Conservation (phyloP, 1,140 invertebrate genomes). For the Bombus huntii region DNA sequence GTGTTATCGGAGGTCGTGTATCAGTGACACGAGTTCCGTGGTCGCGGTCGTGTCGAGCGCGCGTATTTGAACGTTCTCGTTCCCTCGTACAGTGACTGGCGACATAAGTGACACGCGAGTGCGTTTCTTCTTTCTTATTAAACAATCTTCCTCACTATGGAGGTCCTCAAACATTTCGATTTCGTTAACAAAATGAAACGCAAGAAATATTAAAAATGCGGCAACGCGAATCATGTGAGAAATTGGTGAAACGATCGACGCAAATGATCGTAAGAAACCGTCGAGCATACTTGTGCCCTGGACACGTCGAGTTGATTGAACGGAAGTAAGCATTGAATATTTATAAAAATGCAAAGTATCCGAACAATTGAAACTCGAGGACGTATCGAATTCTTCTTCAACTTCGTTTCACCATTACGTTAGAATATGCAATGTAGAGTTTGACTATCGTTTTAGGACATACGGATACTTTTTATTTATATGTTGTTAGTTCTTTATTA, state of each 20-base stretch:
- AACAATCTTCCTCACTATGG: background rate
- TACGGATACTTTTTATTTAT: background rate
- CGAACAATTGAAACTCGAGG: background rate
- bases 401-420: background rate
- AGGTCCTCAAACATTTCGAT: background rate
- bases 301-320: slow-evolving; percentile 10
- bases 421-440: background rate
- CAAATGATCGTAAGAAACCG: background rate
- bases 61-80: background rate
- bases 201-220: background rate
- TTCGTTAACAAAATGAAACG: slow-evolving; percentile 4
- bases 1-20: slow-evolving; percentile 70
- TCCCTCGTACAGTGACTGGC: background rate
- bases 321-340: slow-evolving; percentile 48
- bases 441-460: background rate
- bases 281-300: slow-evolving; percentile 9
- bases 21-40: slow-evolving; percentile 74
- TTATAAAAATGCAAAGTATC: background rate
- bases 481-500: background rate
- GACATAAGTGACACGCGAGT: background rate
- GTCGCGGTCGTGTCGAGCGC: slow-evolving; percentile 43
- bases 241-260: background rate
- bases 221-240: slow-evolving; percentile 1
- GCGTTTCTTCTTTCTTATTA: background rate
- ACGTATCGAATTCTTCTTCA: no score